Base-by-base conservation (phyloP, 2,888 invertebrate species). In the Sphecodes monilicornis region DNA sequence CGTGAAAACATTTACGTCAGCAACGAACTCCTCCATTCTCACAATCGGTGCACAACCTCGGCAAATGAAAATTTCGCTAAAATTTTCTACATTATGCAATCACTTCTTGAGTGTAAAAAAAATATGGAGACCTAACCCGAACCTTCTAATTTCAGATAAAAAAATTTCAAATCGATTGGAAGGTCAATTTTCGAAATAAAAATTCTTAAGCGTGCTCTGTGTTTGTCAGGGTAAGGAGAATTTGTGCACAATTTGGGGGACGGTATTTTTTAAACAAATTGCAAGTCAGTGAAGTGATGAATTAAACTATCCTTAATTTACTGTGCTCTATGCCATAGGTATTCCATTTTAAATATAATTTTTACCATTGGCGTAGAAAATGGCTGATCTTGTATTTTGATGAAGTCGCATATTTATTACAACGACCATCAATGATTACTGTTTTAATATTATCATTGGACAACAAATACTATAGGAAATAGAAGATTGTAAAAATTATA, bases 401-500 rank as follows among this genome's bases (percentile, higher is more conserved):
- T 39, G 39, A 39, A 8, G 39, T 8, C 39, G 8, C 6, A 39
- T 39, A 39, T 39, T 8, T 8, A 39, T 39, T n/a, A n/a, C n/a
- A n/a, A n/a, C n/a, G 39, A 8, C 8, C 39, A 39, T 39, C 8
- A 39, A 8, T 1, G 39, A 0, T n/a, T 39, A 39, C 0, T 22
- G 22, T 46, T 46, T 46, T 46, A 46, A 16, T 18, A 46, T 46
- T 46, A 22, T 54, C 22, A 54, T 39, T 39, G 5, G 39, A 39
- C 3, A 50, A 6, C 18, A 1, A 8, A 3, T 3, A 1, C 50
- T 10, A 50, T 1, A 1, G 10, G 10, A 22, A 50, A n/a, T 10
- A 50, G 22, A 0, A n/a, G 3, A 50, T n/a, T n/a, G 10, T 0
- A n/a, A 22, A 22, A n/a, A n/a, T n/a, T 10, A 3, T 1, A 3